Base-by-base conservation (phyloP, 2,888 invertebrate genomes). In the Agrochola circellaris region DNA sequence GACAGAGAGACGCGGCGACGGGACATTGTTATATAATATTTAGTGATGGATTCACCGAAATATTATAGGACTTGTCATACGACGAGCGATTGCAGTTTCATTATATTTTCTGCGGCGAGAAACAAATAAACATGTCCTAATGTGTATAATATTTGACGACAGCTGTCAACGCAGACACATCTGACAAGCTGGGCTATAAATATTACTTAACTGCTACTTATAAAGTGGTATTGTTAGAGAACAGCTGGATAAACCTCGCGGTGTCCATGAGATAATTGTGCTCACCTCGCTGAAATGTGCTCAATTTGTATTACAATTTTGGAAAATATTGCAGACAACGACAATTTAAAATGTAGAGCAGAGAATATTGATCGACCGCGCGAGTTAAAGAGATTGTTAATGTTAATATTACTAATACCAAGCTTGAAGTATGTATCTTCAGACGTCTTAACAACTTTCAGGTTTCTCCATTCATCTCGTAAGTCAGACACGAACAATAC, bases 131-230 rank as follows among this genome's bases (percentile, higher is more conserved):
- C 15, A 34, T 23, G 45, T 73, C 34, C n/a, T 15, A 75, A 38
- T 48, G 7, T 17, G 20, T 42, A 23, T 2, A 9, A 23, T 9
- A 2, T 4, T 26, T 54, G 13, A 51, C 11, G 45, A 56, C 45
- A 58, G 61, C 38, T 69, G 73, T 70, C 73, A 62, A 13, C 34
- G 23, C 30, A 42, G 54, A 60, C 60, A 23, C 75, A 66, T 56
- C 45, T 34, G 85, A 62, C 67, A 51, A 69, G 56, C 68, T 61
- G 60, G 11, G 34, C 68, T 48, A 34, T 38, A 73, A 51, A 15
- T n/a, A 15, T 26, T 54, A 66, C 45, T 38, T 42, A 30, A 42
- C 13, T 23, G 30, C 9, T 68, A 26, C 20, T 73, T 45, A 54
- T 56, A 56, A n/a, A 15, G 26, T 23, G n/a, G 30, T 23, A 69